Evolutionary conservation across 2,113 vertebrate genomes (phyloP).

Genomic region (Seriola quinqueradiata): DNA sequence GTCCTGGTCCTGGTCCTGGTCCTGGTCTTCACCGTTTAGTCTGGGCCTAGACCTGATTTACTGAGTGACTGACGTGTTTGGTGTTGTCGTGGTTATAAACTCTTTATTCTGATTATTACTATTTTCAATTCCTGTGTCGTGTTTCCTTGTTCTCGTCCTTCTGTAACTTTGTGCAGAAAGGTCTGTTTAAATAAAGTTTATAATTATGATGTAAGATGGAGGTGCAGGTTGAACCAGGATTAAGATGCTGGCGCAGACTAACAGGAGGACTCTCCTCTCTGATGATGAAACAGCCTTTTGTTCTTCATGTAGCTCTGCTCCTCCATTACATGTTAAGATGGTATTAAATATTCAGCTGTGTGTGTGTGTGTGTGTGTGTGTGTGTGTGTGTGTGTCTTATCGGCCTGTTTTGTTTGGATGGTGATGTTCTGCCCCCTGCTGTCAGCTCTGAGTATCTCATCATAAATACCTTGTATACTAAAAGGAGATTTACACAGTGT

Average conservation of each 20-base stretch:
- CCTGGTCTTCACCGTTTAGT: too few species aligned
- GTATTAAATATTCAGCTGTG: constrained; percentile 58
- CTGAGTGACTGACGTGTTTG: too few species aligned
- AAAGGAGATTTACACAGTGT: too few species aligned
- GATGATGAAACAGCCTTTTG: constrained; percentile 40
- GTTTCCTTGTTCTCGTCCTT: too few species aligned
- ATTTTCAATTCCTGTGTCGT: too few species aligned
- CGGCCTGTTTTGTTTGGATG: constrained; percentile 1
- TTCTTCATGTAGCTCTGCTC: constrained; percentile 45
- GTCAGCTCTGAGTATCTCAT: too few species aligned
- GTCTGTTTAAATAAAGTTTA: background rate
- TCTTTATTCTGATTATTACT: too few species aligned
- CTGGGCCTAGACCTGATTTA: too few species aligned
- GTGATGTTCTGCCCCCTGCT: background rate
- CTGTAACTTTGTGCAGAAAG: too few species aligned
- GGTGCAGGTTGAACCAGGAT: background rate
- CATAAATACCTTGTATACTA: too few species aligned
- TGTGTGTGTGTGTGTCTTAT: constrained; percentile 9
- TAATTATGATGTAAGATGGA: background rate
- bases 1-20: too few species aligned
- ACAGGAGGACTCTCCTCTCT: background rate
- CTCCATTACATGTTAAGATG: constrained; percentile 67
- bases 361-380: constrained; percentile 18
- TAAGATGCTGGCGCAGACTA: background rate
- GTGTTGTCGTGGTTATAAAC: too few species aligned